These are phyloP conservation scores for Crocodylus rhombifer DNA, from an alignment of 2,797 vertebrate genomes.

Conservation along the genomic window DNA sequence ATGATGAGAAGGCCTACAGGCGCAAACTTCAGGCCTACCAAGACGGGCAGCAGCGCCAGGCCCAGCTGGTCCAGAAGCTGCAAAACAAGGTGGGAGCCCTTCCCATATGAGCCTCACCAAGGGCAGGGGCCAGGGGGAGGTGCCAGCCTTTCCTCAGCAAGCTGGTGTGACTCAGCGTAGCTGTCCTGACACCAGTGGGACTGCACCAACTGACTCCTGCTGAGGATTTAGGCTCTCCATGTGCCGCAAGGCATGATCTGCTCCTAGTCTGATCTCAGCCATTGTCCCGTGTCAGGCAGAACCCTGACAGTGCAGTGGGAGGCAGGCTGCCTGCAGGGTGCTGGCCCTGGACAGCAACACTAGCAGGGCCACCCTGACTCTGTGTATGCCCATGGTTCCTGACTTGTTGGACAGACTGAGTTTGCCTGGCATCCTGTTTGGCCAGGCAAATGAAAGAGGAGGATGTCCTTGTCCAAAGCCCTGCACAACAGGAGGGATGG, in stretches of 20 bases:
- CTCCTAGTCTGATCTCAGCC: background rate
- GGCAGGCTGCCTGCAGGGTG: background rate
- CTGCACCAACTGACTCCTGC: background rate
- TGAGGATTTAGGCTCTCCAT: background rate
- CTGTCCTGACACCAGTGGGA: background rate
- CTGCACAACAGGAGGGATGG: too few relatives aligned
- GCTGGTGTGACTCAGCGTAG: background rate
- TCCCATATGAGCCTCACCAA: background rate
- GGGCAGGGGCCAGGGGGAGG: background rate
- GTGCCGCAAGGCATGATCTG: background rate
- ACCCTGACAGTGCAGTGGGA: background rate
- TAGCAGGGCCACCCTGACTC: too few relatives aligned
- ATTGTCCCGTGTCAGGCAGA: background rate
- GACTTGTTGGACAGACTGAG: background rate
- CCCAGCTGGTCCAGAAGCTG: conserved; percentile 86
- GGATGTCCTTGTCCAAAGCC: too few relatives aligned
- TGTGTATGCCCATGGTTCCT: too few relatives aligned
- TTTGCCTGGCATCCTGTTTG: background rate
- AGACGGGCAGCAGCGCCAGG: conserved; percentile 87
- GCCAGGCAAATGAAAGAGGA: background rate
- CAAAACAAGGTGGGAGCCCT: conserved; percentile 82
- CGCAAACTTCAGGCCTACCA: conserved; percentile 84
- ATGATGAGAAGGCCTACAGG: conserved; percentile 77
- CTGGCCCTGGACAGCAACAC: too few relatives aligned
- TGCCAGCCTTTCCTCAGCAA: background rate